Percentiles rank a stretch among this genome's conserved stretches.
These are phyloP conservation scores for Macaca nemestrina DNA, from an alignment of 2,113 vertebrate species.

Conservation along the genomic window DNA sequence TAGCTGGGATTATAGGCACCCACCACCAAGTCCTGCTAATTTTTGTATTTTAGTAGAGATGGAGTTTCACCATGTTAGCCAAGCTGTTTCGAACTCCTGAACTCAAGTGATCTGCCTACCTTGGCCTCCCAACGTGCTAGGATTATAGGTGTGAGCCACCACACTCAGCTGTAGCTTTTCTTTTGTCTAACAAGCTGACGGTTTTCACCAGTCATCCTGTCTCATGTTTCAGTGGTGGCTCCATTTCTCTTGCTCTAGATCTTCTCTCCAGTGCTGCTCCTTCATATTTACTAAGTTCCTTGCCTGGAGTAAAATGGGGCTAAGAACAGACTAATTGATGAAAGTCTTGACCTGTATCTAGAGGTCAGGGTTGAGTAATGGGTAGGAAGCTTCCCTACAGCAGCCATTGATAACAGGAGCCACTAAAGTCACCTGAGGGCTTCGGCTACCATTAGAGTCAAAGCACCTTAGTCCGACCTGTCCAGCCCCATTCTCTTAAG, in stretches of 20 bases:
- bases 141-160: too few species aligned
- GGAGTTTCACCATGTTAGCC: too few species aligned
- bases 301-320: neutral
- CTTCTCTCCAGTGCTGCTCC: neutral
- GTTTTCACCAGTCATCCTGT: neutral
- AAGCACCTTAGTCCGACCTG: neutral
- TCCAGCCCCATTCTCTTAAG: neutral
- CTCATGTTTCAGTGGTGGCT: neutral
- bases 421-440: neutral
- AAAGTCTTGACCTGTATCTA: neutral
- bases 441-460: neutral
- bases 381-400: neutral
- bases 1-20: too few species aligned
- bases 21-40: too few species aligned
- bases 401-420: neutral
- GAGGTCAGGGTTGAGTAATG: neutral
- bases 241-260: neutral
- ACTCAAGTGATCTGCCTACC: too few species aligned
- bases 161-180: neutral
- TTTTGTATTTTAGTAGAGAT: too few species aligned
- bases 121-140: too few species aligned
- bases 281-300: neutral
- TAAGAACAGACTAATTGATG: neutral
- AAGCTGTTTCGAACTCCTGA: too few species aligned
- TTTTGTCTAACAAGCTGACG: neutral